phyloP scores from a whole-genome alignment of 2,888 invertebrate genomes.

The Hemaris fuciformis region DNA sequence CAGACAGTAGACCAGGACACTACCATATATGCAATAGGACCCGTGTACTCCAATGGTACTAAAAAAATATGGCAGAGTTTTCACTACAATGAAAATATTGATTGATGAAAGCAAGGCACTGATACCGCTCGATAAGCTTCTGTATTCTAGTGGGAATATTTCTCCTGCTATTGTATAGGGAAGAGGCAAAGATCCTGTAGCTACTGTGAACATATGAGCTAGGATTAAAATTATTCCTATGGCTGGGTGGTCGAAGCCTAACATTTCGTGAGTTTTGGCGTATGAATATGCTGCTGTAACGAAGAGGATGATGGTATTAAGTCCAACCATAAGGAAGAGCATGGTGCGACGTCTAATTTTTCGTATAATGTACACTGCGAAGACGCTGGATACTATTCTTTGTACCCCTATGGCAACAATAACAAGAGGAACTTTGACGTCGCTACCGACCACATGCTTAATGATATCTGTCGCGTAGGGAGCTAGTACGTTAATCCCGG shows the following conservation, averaged over 20 bases:
- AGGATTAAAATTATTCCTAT: constrained; percentile 23
- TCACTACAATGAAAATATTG: constrained; percentile 78
- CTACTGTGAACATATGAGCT: constrained; percentile 25
- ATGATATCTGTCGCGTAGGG: constrained; percentile 20
- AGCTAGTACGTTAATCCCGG: constrained; percentile 21
- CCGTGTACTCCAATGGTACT: constrained; percentile 60
- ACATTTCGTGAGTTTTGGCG: constrained; percentile 12
- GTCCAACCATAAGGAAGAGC: constrained; percentile 15
- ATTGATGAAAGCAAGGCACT: constrained; percentile 75
- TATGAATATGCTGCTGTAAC: constrained; percentile 21
- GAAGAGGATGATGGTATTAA: constrained; percentile 17
- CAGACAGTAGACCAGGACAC: constrained; percentile 42
- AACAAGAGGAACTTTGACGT: background rate
- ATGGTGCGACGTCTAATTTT: constrained; percentile 22
- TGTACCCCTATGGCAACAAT: constrained; percentile 5
- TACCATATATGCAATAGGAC: constrained; percentile 76
- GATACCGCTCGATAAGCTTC: constrained; percentile 79
- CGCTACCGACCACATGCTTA: background rate
- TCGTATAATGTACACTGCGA: constrained; percentile 21
- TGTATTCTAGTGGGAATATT: constrained; percentile 75
- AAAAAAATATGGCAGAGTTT: constrained; percentile 75
- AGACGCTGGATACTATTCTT: constrained; percentile 17
- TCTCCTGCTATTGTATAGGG: constrained; percentile 76
- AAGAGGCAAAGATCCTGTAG: constrained; percentile 23
- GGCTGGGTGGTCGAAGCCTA: constrained; percentile 17